A percentile compares a stretch with the other conserved stretches of the same genome.
These are phyloP conservation scores for Siniperca scherzeri DNA, from an alignment of 2,797 vertebrate genomes.

Conservation along the genomic window DNA sequence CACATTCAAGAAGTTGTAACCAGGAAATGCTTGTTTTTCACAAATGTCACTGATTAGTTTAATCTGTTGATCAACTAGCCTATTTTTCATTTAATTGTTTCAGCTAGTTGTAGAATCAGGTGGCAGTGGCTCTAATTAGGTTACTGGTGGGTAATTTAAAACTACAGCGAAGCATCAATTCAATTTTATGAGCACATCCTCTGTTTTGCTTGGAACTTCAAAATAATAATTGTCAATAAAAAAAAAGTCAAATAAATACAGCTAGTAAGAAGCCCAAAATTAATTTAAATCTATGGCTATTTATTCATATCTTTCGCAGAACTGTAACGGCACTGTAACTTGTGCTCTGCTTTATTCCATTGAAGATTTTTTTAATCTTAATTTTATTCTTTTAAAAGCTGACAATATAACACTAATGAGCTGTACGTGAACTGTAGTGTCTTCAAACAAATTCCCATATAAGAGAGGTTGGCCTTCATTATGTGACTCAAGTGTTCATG, in stretches of 20 bases:
- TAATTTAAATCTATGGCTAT: not conserved
- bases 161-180: not conserved
- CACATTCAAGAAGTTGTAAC: not conserved
- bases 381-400: no score
- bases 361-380: not conserved
- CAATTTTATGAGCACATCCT: not conserved
- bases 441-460: slow-evolving; percentile 57
- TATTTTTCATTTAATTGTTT: not conserved
- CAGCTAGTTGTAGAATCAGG: not conserved
- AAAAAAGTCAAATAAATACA: not conserved
- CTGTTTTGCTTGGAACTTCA: not conserved
- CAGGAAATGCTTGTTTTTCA: not conserved
- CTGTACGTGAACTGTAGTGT: slow-evolving; percentile 15
- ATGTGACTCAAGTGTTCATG: slow-evolving; percentile 60
- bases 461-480: slow-evolving; percentile 69
- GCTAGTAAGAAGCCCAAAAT: not conserved
- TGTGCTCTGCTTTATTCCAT: not conserved
- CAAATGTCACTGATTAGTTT: not conserved
- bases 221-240: not conserved
- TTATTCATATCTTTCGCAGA: not conserved
- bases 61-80: no score
- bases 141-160: not conserved
- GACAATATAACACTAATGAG: no score
- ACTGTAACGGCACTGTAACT: not conserved
- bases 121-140: not conserved